Conservation (phyloP, 2,888 invertebrate genomes). For the Stenodema calcarata region DNA sequence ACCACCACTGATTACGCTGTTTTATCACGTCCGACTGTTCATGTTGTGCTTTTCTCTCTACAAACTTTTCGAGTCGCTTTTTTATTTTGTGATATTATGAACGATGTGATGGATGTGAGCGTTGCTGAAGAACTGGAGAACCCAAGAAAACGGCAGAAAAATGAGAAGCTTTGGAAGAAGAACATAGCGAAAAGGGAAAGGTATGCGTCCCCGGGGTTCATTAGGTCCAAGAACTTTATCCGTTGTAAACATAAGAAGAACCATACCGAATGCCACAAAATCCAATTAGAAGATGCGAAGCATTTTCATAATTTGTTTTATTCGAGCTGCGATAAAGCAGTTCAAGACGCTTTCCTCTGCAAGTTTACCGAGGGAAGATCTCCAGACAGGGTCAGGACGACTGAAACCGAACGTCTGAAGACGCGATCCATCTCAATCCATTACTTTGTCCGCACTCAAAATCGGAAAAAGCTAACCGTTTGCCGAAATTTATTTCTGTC, state of each 20-base stretch:
- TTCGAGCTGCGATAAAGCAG: not conserved
- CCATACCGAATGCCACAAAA: not conserved
- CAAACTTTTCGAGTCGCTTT: no score
- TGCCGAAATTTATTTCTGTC: not conserved
- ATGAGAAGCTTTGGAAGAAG: no score
- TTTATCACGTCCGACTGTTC: no score
- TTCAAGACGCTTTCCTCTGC: not conserved
- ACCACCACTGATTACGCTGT: no score
- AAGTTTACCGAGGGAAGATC: not conserved
- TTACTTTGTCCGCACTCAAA: not conserved
- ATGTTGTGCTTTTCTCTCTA: no score
- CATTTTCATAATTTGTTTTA: not conserved
- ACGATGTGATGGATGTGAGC: no score
- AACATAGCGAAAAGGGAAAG: not conserved
- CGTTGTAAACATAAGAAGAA: not conserved
- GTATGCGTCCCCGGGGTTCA: not conserved
- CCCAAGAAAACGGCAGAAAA: no score
- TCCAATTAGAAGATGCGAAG: not conserved
- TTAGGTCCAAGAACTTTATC: not conserved
- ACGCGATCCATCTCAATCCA: not conserved
- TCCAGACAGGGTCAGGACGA: not conserved
- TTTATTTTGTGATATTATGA: no score
- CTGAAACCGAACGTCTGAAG: not conserved
- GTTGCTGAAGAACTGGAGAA: no score
- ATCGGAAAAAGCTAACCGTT: not conserved